Conservation (phyloP, 37 sponge, comb jelly and placozoan species). For the Oopsacas minuta region DNA sequence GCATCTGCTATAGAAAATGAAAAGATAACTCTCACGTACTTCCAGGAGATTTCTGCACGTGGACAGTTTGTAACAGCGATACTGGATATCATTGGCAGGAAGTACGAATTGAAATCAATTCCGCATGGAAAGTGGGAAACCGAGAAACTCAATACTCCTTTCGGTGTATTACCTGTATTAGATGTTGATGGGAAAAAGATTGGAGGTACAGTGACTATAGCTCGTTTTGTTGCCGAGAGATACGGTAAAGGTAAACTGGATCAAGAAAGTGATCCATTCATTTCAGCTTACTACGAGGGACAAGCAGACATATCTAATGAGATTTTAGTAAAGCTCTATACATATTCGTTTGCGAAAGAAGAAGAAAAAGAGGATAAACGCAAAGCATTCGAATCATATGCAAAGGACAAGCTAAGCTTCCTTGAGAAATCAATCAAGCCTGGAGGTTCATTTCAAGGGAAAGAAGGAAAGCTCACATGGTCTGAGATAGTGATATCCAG, state of each 20-base stretch:
- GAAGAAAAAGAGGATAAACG: slow-evolving; percentile 38
- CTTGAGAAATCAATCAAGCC: slow-evolving; percentile 25
- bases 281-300: slow-evolving; percentile 34
- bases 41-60: neutral
- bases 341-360: neutral
- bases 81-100: neutral
- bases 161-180: slow-evolving; percentile 31
- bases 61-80: neutral
- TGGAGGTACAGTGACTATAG: slow-evolving; percentile 23
- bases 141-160: slow-evolving; percentile 37
- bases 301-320: slow-evolving; percentile 30
- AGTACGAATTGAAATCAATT: neutral
- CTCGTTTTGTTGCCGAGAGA: slow-evolving; percentile 34
- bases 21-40: neutral
- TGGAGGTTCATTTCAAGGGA: neutral
- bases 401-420: neutral
- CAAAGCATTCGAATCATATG: slow-evolving; percentile 22
- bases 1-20: neutral
- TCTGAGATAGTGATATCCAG: neutral
- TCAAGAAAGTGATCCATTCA: slow-evolving; percentile 28
- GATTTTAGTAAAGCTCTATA: neutral
- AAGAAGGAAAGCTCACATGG: slow-evolving; percentile 3
- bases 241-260: slow-evolving; percentile 26
- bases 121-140: slow-evolving; percentile 21
- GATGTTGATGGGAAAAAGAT: slow-evolving; percentile 40